A percentile compares a stretch with the other conserved stretches of the same genome.
Conservation (phyloP, 2,113 vertebrate genomes). For the Podocnemis expansa region DNA sequence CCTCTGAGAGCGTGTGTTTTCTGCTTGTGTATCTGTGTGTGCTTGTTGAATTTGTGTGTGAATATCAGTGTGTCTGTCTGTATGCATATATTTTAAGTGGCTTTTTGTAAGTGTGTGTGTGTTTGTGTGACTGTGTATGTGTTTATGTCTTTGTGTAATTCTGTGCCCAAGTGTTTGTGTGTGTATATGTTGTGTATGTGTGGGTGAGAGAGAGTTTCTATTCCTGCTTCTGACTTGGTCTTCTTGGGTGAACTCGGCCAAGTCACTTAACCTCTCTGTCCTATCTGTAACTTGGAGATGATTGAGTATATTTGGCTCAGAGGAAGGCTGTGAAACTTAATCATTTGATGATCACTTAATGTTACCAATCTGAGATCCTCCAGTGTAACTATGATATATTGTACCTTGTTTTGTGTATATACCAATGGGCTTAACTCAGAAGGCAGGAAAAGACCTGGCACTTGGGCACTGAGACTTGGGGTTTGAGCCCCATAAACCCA, state of each 20-base stretch:
- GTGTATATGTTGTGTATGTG: neutral
- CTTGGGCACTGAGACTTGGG: no score
- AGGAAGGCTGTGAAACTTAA: conserved; percentile 4
- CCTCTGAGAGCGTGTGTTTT: neutral
- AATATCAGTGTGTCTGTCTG: neutral
- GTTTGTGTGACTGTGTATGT: neutral
- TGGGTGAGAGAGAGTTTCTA: neutral
- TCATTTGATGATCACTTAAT: neutral
- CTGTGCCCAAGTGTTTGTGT: conserved; percentile 29
- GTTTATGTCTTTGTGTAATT: neutral
- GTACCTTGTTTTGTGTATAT: neutral
- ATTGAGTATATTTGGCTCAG: neutral
- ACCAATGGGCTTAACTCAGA: neutral
- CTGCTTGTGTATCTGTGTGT: neutral
- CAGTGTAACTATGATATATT: neutral
- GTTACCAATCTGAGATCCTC: conserved; percentile 14
- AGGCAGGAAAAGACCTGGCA: no score
- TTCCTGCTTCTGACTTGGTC: neutral
- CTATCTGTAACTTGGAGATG: neutral
- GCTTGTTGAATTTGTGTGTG: neutral
- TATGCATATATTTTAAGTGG: neutral
- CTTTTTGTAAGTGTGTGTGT: neutral
- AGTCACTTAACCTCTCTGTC: neutral
- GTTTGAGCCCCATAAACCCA: no score
- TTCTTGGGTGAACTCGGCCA: neutral